Base-by-base conservation (phyloP, 2,888 invertebrate species). In the Macroteleia sp. region DNA sequence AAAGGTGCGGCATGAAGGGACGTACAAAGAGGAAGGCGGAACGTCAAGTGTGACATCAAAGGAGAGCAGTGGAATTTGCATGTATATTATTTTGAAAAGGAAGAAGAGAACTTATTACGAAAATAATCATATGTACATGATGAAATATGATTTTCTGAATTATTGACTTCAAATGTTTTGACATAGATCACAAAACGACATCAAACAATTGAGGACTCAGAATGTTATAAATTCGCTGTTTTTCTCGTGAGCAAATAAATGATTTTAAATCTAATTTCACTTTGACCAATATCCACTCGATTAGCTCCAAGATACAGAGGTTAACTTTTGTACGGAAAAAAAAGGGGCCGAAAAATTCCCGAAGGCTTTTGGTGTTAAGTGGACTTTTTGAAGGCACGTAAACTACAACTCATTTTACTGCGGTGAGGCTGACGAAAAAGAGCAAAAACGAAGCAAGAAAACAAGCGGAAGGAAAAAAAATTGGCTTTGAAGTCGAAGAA, bases 381-480 rank as follows among this genome's bases (percentile, higher is more conserved):
- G 52, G 42, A 50, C 50, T 70, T 70, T 59, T 59, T 59, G 42
- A 34, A 20, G 48, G 62, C 62, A 73, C 57, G 71, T 56, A 73
- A 64, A 73, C 41, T 56, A 62, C 62, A 48, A 64, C 48, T 73
- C 41, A 64, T 73, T 73, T 73, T 64, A 20, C 41, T 48, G 16
- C 44, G 36, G 69, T 19, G 76, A 34, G 30, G 50, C 44, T 14
- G 74, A 76, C 79, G 79, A 77, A 82, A 79, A 79, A 74, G 66
- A 76, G 44, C 67, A 66, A 79, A 66, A 77, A 41, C 41, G 39
- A 20, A 36, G 57, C 10, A 20, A 19, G 57, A 44, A 28, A 30
- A 73, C 52, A 42, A 62, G 64, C 39, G 46, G 30, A 52, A 22
- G 36, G 16, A 77, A 25, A 22, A 67, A 76, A 57, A 78, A 75